Percentiles rank a stretch among this genome's conserved stretches.
Evolutionary conservation across 2,797 vertebrate genomes (phyloP).

Genomic region (Hydrocynus forskahlii): DNA sequence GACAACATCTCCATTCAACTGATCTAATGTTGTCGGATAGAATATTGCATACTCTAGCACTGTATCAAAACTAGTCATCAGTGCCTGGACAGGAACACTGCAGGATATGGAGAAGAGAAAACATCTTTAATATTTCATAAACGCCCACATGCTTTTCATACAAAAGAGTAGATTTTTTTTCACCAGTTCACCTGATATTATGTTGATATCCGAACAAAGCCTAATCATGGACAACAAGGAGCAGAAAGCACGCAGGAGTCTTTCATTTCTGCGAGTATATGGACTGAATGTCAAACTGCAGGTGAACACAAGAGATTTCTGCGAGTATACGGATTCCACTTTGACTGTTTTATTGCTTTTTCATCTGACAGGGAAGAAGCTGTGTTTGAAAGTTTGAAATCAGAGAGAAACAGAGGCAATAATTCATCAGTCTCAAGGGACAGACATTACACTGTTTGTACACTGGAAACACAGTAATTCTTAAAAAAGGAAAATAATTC

Average conservation of each 20-base stretch:
- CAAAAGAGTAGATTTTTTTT: too few relatives aligned
- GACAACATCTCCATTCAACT: neutral
- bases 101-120: neutral
- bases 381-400: conserved; percentile 19
- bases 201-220: neutral
- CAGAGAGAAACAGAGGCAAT: conserved; percentile 21
- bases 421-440: conserved; percentile 46
- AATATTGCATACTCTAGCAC: neutral
- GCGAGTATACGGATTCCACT: conserved; percentile 27
- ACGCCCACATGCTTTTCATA: too few relatives aligned
- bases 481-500: conserved; percentile 18
- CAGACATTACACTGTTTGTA: conserved; percentile 12
- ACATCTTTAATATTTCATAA: neutral
- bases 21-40: neutral
- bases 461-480: conserved; percentile 11
- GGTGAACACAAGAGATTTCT: conserved; percentile 33
- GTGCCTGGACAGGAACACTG: neutral
- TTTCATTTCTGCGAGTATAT: neutral
- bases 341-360: conserved; percentile 23
- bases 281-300: conserved; percentile 19
- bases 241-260: neutral
- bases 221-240: neutral
- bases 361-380: conserved; percentile 34
- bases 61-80: neutral
- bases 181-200: neutral